These are phyloP conservation scores for Pachypanchax playfairii DNA, from an alignment of 2,113 vertebrate genomes.

Conservation along the genomic window DNA sequence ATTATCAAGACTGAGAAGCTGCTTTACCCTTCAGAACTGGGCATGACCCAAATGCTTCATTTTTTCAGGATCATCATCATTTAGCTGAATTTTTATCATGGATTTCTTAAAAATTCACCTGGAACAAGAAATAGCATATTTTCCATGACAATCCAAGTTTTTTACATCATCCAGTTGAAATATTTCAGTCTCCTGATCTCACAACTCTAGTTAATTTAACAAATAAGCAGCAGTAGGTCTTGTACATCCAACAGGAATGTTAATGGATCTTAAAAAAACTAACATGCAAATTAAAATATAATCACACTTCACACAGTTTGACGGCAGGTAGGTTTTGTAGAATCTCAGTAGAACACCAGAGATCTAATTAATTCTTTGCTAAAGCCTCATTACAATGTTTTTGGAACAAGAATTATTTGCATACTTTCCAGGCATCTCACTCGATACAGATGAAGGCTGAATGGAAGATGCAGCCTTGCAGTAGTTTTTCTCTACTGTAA, in stretches of 20 bases:
- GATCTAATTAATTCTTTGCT: constrained; percentile 56
- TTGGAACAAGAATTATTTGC: constrained; percentile 49
- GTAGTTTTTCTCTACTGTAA: constrained; percentile 33
- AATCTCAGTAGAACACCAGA: constrained; percentile 44
- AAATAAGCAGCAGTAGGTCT: constrained; percentile 39
- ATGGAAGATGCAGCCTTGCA: constrained; percentile 23
- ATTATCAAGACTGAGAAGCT: too few species aligned
- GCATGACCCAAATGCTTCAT: too few species aligned
- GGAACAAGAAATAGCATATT: too few species aligned
- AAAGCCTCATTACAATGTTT: constrained; percentile 60
- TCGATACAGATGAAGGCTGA: constrained; percentile 41
- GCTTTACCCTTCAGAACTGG: too few species aligned
- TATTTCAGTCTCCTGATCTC: constrained; percentile 25
- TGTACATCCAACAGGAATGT: constrained; percentile 36
- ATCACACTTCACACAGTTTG: constrained; percentile 55
- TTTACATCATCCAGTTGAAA: neutral
- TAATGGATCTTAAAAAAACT: constrained; percentile 58
- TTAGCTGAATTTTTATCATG: too few species aligned
- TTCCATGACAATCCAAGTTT: neutral
- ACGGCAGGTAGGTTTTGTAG: constrained; percentile 46
- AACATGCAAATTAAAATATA: constrained; percentile 59
- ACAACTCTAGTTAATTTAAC: constrained; percentile 37
- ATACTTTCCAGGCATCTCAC: constrained; percentile 52
- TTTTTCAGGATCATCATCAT: too few species aligned
- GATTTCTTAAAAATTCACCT: too few species aligned